A percentile compares a stretch with the other conserved stretches of the same genome.
Evolutionary conservation across 2,797 vertebrate species (phyloP).

Genomic region (Apogon hyalosoma): DNA sequence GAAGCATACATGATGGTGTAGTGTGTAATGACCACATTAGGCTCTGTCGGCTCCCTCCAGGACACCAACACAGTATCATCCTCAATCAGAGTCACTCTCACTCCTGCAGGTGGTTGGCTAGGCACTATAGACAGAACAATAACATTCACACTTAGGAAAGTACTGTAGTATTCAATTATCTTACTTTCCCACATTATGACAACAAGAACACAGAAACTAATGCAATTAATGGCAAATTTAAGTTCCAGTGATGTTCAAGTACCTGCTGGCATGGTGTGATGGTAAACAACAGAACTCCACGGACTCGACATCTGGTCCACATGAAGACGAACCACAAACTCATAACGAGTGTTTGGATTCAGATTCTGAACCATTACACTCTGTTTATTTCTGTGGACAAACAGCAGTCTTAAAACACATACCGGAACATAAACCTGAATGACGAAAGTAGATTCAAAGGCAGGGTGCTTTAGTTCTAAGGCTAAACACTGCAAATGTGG

Average conservation of each 20-base stretch:
- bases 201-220: not conserved
- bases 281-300: conserved; percentile 94
- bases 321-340: conserved; percentile 95
- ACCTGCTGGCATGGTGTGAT: conserved; percentile 93
- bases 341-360: conserved; percentile 92
- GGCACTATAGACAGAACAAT: conserved; percentile 84
- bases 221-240: not conserved
- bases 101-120: conserved; percentile 87
- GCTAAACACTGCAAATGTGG: not conserved
- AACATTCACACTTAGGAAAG: conserved; percentile 10
- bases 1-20: conserved; percentile 95
- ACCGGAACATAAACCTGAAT: not conserved
- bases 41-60: conserved; percentile 92
- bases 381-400: conserved; percentile 87
- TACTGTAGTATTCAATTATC: conserved; percentile 7
- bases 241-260: conserved; percentile 37
- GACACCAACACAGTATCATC: conserved; percentile 95
- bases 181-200: not conserved
- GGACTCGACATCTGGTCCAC: conserved; percentile 94
- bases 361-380: conserved; percentile 88
- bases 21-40: conserved; percentile 86
- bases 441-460: not conserved
- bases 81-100: conserved; percentile 93
- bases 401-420: conserved; percentile 17
- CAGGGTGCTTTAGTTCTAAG: not conserved